phyloP scores from a whole-genome alignment of 2,797 vertebrate genomes.

The Poeciliopsis infans region DNA sequence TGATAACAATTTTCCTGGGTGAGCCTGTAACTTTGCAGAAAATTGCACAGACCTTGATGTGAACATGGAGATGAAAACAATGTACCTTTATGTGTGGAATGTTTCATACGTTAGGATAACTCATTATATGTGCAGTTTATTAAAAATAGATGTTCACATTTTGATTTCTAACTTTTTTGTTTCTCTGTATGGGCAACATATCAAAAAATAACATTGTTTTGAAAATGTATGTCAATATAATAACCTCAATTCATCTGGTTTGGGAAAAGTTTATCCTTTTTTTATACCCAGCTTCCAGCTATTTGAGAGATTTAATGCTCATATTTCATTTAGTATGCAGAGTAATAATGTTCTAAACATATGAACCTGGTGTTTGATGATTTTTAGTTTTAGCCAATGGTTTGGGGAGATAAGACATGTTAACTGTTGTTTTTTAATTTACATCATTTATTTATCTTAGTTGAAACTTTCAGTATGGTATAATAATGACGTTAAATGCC shows the following conservation, averaged over 20 bases:
- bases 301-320: background rate
- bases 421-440: background rate
- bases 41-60: slow-evolving; percentile 39
- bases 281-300: background rate
- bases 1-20: slow-evolving; percentile 46
- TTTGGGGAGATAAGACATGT: too few relatives aligned
- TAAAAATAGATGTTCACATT: background rate
- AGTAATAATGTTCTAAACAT: background rate
- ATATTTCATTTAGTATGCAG: background rate
- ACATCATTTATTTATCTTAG: slow-evolving; percentile 24
- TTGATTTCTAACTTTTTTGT: background rate
- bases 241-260: background rate
- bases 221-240: too few relatives aligned
- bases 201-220: background rate
- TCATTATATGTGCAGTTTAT: background rate
- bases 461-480: slow-evolving; percentile 1
- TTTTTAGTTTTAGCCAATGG: too few relatives aligned
- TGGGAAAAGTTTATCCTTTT: background rate
- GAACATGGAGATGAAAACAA: slow-evolving; percentile 17
- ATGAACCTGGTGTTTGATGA: background rate
- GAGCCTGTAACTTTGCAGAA: slow-evolving; percentile 40
- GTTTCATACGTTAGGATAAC: background rate
- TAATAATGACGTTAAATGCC: background rate
- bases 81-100: too few relatives aligned
- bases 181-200: background rate